Base-by-base conservation (phyloP, 2,113 vertebrate species). In the Xenotilapia longispinis region DNA sequence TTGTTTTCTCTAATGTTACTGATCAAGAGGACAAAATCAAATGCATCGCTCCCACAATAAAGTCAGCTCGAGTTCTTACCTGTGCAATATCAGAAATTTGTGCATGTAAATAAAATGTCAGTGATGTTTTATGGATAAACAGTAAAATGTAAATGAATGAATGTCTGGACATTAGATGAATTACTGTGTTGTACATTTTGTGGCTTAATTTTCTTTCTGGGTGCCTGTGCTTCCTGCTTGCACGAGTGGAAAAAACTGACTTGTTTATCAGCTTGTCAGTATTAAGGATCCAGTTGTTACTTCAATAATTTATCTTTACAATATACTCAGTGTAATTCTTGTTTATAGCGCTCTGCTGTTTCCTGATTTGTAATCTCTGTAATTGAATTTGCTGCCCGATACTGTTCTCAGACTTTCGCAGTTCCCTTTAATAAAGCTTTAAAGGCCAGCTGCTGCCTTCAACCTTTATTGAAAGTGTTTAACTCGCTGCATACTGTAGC, bases 331-430 rank as follows among this genome's bases (percentile, higher is more conserved):
- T 63, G 17, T 65, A 53, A 19, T 68, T 40, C 38, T 54, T 55
- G 31, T 78, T 78, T 78, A 40, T 38, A 82, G 53, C n/a, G 11
- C n/a, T 51, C 53, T 28, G 51, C 28, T 75, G 17, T 75, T 73
- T 82, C 65, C 23, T 80, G 79, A 86, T 81, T 86, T 54, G 63
- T 68, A 70, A 57, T 70, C 33, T 70, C 28, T 55, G n/a, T 65
- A n/a, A 87, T 79, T 83, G 40, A 87, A 84, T 49, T 84, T 80
- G 54, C 54, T 78, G 55, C 53, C 47, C 14, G 5, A 28, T 53
- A 23, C 19, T 54, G 45, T 54, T 53, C 57, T 82, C 40, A 73
- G n/a, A 31, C n/a, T n/a, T 82, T 42, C 51, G 23, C 47, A 54
- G 47, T 70, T 12, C 57, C 38, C 73, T 57, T 42, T 47, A 49